Conservation (phyloP, 2,888 invertebrate species). For the Hesperia comma region DNA sequence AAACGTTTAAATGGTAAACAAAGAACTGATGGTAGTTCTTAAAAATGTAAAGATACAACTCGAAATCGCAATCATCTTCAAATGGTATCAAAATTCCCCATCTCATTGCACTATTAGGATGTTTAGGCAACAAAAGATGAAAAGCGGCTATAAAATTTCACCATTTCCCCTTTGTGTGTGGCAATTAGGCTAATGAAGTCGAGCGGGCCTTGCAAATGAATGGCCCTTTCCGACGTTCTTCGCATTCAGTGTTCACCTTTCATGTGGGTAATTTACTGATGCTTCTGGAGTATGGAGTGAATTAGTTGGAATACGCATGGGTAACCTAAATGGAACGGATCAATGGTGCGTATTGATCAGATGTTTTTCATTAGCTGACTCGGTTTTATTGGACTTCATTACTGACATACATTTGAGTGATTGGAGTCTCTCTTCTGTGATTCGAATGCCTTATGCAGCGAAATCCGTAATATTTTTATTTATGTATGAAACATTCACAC, state of each 20-base stretch:
- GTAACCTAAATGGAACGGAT: conserved; percentile 37
- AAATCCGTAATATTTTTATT: too few relatives aligned
- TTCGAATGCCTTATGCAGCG: neutral
- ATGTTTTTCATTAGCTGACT: conserved; percentile 34
- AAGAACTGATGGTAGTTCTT: too few relatives aligned
- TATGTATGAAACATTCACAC: too few relatives aligned
- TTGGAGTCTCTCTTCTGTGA: conserved; percentile 3
- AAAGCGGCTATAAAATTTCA: conserved; percentile 76
- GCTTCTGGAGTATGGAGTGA: conserved; percentile 61
- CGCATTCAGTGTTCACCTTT: conserved; percentile 76
- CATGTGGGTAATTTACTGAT: conserved; percentile 80
- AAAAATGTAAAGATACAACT: neutral
- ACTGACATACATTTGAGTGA: conserved; percentile 27
- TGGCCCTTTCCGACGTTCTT: conserved; percentile 68
- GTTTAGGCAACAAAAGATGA: conserved; percentile 69
- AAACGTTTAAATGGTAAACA: too few relatives aligned
- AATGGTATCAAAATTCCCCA: conserved; percentile 20
- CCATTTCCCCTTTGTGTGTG: conserved; percentile 75
- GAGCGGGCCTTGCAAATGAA: conserved; percentile 71
- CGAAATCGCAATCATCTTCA: neutral
- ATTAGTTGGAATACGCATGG: conserved; percentile 51
- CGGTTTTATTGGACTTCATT: conserved; percentile 26
- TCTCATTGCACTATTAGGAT: conserved; percentile 39
- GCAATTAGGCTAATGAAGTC: conserved; percentile 83
- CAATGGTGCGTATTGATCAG: conserved; percentile 32